Base-by-base conservation (phyloP, 2,113 vertebrate species). In the Myotis yumanensis region DNA sequence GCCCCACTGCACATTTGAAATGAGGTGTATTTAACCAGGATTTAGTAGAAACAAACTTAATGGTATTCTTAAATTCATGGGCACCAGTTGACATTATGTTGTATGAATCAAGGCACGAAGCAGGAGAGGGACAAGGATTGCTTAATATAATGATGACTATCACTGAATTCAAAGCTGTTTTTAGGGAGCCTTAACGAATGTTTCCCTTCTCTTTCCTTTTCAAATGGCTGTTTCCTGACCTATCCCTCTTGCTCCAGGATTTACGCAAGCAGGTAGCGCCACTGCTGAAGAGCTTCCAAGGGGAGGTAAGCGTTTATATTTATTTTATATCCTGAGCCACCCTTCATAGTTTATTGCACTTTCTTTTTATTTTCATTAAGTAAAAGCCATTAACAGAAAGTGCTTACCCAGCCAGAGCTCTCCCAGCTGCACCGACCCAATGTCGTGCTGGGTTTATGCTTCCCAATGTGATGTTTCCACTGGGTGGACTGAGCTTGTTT, bases 211-310 rank as follows among this genome's bases (percentile, higher is more conserved):
- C 37, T 96, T 96, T 96, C 93, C 97, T 96, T 90, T 35, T 30
- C 0, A 10, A 4, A 32, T 57, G 95, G 79, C 93, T 84, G 46
- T 46, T 91, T 97, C 92, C 97, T 97, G 96, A 97, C 91, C 85
- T 43, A 18, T 92, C 3, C 83, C 95, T 96, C 52, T 52, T 97
- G 79, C 99, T 97, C 96, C 93, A 99, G 99, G 99, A 99, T 98
- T 98, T 99, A 97, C 99, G 99, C 97, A 99, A 99, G 99, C 99
- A 99, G 98, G 99, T 99, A 98, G 99, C 99, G 95, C 99, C 99
- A 0, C 98, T 99, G 95, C 98, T 99, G 97, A 99, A 99, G 98
- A 99, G 99, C 98, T 99, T 99, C 98, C 99, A 99, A 98, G 99
- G 99, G 96, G 99, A 99, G 99, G 99, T 99, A 98, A 99, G 99